Percentiles rank a stretch among this genome's conserved stretches.
phyloP scores from a whole-genome alignment of 2,113 vertebrate species.

The Boulengeromyrus knoepffleri region DNA sequence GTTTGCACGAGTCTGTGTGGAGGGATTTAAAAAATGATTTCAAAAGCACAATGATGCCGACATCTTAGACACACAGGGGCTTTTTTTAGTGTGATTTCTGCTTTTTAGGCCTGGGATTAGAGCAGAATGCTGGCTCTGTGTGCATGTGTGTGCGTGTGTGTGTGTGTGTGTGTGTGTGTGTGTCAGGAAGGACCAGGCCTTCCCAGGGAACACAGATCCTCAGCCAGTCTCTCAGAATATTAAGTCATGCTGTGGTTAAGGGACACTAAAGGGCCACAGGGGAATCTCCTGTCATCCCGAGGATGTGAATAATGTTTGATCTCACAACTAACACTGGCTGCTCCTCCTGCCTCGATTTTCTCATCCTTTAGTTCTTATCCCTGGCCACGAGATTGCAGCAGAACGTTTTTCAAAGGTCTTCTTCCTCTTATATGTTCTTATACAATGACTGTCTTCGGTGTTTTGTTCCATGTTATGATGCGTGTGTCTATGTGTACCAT shows the following conservation, averaged over 20 bases:
- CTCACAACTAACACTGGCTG: not conserved
- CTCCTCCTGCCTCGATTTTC: not conserved
- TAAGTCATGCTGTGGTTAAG: not conserved
- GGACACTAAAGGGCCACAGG: not conserved
- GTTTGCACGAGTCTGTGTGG: not conserved
- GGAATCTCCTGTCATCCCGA: not conserved
- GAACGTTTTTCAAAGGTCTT: not conserved
- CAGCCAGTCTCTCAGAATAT: not conserved
- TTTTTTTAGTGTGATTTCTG: not conserved
- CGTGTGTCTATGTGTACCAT: not conserved
- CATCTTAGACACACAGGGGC: not conserved
- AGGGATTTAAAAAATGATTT: not conserved
- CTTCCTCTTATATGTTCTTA: not conserved
- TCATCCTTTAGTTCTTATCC: not conserved
- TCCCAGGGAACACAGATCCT: not conserved
- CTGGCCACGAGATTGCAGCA: not conserved
- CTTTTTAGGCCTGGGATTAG: not conserved
- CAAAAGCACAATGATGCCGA: not conserved
- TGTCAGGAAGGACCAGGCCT: not conserved
- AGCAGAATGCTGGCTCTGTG: not conserved
- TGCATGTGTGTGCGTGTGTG: not conserved
- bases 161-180: not conserved
- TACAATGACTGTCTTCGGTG: not conserved
- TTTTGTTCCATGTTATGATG: not conserved
- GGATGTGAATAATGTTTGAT: not conserved